These are phyloP conservation scores for Petrocephalus zakoni DNA, from an alignment of 2,113 vertebrate species.

Conservation along the genomic window DNA sequence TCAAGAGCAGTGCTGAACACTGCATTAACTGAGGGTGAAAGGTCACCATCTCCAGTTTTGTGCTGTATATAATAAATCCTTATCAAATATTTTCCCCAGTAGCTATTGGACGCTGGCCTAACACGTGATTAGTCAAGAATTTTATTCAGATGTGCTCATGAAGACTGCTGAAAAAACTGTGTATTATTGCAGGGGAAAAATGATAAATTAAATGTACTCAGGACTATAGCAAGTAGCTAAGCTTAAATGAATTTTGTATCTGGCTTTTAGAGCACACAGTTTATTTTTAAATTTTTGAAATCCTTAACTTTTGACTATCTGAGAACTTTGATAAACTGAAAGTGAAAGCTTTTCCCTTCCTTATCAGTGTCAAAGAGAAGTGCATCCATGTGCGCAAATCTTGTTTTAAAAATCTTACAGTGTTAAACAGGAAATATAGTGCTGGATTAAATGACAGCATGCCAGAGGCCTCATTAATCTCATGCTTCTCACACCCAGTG, in stretches of 20 bases:
- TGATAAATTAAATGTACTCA: not conserved
- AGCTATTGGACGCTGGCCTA: not conserved
- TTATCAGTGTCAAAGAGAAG: not conserved
- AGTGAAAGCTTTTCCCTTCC: not conserved
- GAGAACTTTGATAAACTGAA: not conserved
- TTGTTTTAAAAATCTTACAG: not conserved
- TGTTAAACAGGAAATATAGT: not conserved
- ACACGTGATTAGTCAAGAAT: not conserved
- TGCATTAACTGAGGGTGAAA: not conserved
- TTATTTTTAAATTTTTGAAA: not conserved
- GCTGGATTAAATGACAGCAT: not conserved
- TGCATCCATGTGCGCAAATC: not conserved
- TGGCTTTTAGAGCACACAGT: not conserved
- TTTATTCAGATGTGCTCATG: not conserved
- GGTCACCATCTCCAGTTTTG: not conserved
- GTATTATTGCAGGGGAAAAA: not conserved
- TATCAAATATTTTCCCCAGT: not conserved
- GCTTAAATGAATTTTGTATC: not conserved
- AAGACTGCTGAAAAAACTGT: not conserved
- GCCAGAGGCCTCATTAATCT: not conserved
- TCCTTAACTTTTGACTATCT: not conserved
- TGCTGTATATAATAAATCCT: not conserved
- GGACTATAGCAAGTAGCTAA: not conserved
- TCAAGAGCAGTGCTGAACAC: constrained; percentile 6
- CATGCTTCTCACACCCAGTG: not conserved